Evolutionary conservation across 2,113 vertebrate species (phyloP), one percentile per base, ranked within the genome.

Genomic region (Stigmatopora argus): DNA sequence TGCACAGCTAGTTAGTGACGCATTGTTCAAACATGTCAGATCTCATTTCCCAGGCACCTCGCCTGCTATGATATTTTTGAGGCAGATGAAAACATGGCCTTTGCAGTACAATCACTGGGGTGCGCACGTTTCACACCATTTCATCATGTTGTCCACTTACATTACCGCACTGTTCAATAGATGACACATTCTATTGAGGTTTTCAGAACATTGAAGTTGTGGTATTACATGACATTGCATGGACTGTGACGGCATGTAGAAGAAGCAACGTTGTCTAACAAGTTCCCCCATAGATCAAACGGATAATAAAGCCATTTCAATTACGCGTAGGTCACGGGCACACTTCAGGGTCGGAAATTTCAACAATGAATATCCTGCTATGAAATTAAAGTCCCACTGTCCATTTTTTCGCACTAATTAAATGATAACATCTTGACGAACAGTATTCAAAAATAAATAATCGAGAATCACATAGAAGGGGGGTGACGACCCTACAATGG

Each of bases 61-160:
- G 13, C 18, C 31, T 13, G 19, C 41, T 67, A 7, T 63, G 64
- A 73, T 72, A 19, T 61, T 21, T 61, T 61, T 45, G 71, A 74
- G 62, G 21, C 64, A 9, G 17, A 49, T 65, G 62, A 31, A 66
- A 75, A 77, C 45, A 44, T 60, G 68, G 66, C 48, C 58, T 71
- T 70, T 65, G 62, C 63, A 74, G 3, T 0, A 12, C 65, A 65
- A 49, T n/a, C 75, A 66, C 61, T 13, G n/a, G 66, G 72, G 46
- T 47, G 48, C 56, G 48, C 19, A 67, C 58, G 63, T 88, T 88
- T 83, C 83, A 74, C 61, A 47, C 45, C 0, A 23, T 88, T 81
- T 81, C 84, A 85, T 86, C 82, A 85, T 66, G 9, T n/a, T 72
- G 78, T 76, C 80, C 64, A 61, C 71, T 83, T 66, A 14, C 31